Evolutionary conservation across 35 echinoderm and acorn worm species (phyloP).

Genomic region (Lytechinus pictus): DNA sequence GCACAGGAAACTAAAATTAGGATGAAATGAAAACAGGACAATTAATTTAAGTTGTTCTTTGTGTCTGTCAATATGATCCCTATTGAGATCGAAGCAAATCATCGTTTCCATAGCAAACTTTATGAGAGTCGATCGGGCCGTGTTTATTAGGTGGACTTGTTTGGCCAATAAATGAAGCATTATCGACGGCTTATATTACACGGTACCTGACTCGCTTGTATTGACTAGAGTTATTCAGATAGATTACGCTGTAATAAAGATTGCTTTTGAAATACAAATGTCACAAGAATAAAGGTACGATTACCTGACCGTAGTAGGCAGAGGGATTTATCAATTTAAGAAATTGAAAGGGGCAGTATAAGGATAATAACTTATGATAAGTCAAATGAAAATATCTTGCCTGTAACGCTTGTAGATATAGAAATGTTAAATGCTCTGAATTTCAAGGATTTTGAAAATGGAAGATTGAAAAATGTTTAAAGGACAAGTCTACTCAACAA

Average conservation of each 20-base stretch:
- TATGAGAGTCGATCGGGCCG: background rate
- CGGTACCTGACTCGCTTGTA: background rate
- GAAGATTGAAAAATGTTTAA: background rate
- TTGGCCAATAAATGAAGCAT: constrained; percentile 18
- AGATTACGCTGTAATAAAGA: background rate
- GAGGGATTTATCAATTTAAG: background rate
- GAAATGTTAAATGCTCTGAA: background rate
- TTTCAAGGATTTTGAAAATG: background rate
- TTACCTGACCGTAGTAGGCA: background rate
- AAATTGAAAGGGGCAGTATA: background rate
- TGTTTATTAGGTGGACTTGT: background rate
- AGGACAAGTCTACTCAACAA: background rate
- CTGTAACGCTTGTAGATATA: background rate
- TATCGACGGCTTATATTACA: background rate
- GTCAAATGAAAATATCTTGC: background rate
- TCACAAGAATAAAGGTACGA: background rate
- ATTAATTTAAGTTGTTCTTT: constrained; percentile 8
- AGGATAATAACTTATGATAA: background rate
- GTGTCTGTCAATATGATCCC: constrained; percentile 1
- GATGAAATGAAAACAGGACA: constrained; percentile 10
- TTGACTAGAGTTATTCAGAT: background rate
- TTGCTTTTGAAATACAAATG: constrained; percentile 6
- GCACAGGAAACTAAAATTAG: constrained; percentile 8
- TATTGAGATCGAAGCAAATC: background rate
- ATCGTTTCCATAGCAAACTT: constrained; percentile 2